phyloP scores from a whole-genome alignment of 2,888 invertebrate genomes.

The Phoronis australis region DNA sequence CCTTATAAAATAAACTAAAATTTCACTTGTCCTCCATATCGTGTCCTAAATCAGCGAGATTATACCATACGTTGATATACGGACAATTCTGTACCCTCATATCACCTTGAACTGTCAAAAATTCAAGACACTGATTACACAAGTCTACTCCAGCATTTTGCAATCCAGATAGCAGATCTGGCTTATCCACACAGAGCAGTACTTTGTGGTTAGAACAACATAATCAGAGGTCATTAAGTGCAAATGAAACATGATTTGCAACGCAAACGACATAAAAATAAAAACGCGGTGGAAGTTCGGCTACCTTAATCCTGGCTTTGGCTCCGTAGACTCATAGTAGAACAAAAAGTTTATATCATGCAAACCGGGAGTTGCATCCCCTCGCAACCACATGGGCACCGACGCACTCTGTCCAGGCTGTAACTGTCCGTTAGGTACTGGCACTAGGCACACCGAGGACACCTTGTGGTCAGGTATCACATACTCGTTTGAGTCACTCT shows the following conservation, averaged over 20 bases:
- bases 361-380: constrained; percentile 63
- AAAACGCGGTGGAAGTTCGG: too few relatives aligned
- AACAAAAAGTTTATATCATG: constrained; percentile 66
- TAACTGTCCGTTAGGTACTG: constrained; percentile 41
- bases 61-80: too few relatives aligned
- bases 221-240: neutral
- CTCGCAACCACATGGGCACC: constrained; percentile 65
- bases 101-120: too few relatives aligned
- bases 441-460: neutral
- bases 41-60: too few relatives aligned
- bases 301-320: constrained; percentile 21
- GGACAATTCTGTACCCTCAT: too few relatives aligned
- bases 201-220: neutral
- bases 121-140: too few relatives aligned
- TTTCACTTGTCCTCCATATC: too few relatives aligned
- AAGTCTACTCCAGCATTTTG: too few relatives aligned
- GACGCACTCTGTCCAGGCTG: constrained; percentile 57
- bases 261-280: neutral
- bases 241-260: neutral
- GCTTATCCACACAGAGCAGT: too few relatives aligned
- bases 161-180: too few relatives aligned
- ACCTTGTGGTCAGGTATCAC: neutral
- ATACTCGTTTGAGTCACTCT: neutral
- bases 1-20: too few relatives aligned
- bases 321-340: constrained; percentile 63